Conservation (phyloP, 2,888 invertebrate genomes). For the Pteria penguin region DNA sequence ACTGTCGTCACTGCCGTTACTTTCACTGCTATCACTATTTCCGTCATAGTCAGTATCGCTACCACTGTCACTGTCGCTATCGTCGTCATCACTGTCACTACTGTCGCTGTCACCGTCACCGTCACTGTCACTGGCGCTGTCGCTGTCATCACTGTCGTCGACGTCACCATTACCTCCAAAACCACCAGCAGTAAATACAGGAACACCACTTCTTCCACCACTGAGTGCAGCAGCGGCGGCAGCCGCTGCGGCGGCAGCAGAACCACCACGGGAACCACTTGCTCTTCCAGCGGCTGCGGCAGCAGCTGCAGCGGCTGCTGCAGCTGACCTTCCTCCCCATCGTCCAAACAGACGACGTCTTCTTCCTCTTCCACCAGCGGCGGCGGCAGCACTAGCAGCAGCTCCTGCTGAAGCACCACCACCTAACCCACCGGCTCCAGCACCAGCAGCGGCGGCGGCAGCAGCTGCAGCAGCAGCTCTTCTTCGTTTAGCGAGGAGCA, state of each 20-base stretch:
- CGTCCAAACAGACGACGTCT: no score
- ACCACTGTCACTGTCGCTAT: background rate
- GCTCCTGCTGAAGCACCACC: background rate
- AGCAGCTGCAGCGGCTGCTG: background rate
- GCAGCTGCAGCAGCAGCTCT: background rate
- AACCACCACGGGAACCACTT: background rate
- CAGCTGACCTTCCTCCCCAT: no score
- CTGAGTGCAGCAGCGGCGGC: background rate
- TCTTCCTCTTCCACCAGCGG: no score
- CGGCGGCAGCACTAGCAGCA: background rate
- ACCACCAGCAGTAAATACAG: background rate
- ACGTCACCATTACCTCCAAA: background rate
- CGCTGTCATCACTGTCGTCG: background rate
- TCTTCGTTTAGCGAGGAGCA: background rate
- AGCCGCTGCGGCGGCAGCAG: constrained; percentile 3
- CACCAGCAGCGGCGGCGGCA: background rate
- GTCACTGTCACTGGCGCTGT: background rate
- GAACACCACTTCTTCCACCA: background rate
- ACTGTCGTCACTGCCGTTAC: background rate
- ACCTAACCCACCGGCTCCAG: background rate
- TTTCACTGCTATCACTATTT: background rate
- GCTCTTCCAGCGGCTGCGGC: background rate
- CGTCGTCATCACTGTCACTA: background rate
- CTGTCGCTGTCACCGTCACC: background rate
- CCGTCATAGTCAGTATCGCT: background rate